These are phyloP conservation scores for Drosophila barbarae DNA, from an alignment of 2,888 invertebrate genomes.

Conservation along the genomic window DNA sequence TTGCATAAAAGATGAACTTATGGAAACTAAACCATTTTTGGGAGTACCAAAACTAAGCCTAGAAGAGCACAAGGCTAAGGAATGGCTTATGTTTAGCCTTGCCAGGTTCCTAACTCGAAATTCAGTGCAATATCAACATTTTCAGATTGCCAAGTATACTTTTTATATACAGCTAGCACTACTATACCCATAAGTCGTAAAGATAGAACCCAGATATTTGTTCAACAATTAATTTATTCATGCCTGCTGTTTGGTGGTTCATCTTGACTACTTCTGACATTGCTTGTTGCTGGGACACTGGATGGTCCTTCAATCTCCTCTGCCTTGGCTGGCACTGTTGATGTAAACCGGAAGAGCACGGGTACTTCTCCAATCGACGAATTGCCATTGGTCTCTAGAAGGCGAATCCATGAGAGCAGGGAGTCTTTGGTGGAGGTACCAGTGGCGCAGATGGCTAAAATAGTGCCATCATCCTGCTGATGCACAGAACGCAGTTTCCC, in stretches of 20 bases:
- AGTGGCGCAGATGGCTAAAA: constrained; percentile 93
- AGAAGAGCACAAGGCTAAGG: no score
- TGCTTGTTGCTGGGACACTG: constrained; percentile 51
- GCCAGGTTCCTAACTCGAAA: no score
- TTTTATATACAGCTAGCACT: not conserved
- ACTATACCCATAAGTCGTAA: not conserved
- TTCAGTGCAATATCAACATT: no score
- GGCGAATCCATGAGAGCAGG: constrained; percentile 93
- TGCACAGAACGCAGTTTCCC: constrained; percentile 86
- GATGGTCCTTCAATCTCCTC: constrained; percentile 64
- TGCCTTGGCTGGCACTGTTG: constrained; percentile 78
- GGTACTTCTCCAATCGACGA: constrained; percentile 87
- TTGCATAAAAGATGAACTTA: not conserved
- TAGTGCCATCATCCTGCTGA: constrained; percentile 95
- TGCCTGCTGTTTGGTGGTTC: constrained; percentile 20
- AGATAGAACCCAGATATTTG: constrained; percentile 16
- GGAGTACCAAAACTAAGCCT: no score
- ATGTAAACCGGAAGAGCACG: constrained; percentile 90
- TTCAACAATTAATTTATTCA: constrained; percentile 50
- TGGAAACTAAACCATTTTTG: no score
- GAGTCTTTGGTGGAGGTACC: constrained; percentile 95
- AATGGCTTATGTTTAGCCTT: no score
- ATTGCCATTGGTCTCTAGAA: constrained; percentile 88
- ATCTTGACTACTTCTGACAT: constrained; percentile 39
- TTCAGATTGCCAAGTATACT: no score